Conservation (phyloP, 1,140 invertebrate species). For the Drosophila sp. region DNA sequence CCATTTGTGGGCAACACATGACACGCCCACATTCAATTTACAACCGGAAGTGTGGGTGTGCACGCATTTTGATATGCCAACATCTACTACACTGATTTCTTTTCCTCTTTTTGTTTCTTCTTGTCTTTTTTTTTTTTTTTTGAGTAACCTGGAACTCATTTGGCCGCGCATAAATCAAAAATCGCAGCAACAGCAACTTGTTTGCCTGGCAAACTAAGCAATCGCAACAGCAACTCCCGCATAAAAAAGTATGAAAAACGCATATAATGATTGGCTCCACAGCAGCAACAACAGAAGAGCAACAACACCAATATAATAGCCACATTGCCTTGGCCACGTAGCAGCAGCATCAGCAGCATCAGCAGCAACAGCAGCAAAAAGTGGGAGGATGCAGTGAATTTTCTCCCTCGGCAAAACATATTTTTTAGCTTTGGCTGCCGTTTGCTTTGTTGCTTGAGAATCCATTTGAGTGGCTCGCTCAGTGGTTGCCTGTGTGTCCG, state of each 20-base stretch:
- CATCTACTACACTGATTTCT: constrained; percentile 21
- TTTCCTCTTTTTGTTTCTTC: constrained; percentile 11
- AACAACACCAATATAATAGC: constrained; percentile 74
- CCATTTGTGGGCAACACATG: constrained; percentile 38
- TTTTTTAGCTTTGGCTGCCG: constrained; percentile 44
- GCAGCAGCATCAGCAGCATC: constrained; percentile 34
- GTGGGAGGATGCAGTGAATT: constrained; percentile 83
- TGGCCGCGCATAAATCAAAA: constrained; percentile 78
- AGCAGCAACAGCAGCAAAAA: constrained; percentile 72
- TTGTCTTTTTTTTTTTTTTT: constrained; percentile 27
- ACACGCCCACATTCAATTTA: constrained; percentile 81
- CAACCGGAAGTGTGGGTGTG: constrained; percentile 81
- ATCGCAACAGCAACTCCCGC: constrained; percentile 65
- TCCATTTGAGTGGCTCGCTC: constrained; percentile 21
- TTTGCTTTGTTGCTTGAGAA: constrained; percentile 38
- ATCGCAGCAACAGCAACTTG: constrained; percentile 61
- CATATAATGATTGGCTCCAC: constrained; percentile 79
- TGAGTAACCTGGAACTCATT: constrained; percentile 68
- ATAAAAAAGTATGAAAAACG: constrained; percentile 78
- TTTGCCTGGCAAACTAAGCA: constrained; percentile 48
- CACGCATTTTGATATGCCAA: constrained; percentile 68
- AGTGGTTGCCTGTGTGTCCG: constrained; percentile 35
- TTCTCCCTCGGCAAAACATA: constrained; percentile 61
- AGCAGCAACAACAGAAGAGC: constrained; percentile 48
- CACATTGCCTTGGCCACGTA: constrained; percentile 66